phyloP scores from a whole-genome alignment of 2,797 vertebrate species.

The Tapera naevia region DNA sequence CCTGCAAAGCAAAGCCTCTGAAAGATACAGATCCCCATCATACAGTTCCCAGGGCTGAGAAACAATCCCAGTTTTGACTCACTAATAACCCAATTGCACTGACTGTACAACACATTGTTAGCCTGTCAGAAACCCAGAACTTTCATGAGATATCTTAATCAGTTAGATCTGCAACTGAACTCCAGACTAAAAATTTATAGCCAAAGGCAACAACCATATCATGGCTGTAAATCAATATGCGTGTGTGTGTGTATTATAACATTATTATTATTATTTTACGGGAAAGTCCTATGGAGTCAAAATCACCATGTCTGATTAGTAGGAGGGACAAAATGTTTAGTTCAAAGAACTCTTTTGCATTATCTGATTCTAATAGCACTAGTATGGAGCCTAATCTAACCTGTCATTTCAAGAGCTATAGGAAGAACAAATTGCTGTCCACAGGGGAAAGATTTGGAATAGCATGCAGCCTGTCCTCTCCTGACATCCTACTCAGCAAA shows the following conservation, averaged over 20 bases:
- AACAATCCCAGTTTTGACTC: not conserved
- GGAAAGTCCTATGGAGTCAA: conserved; percentile 9
- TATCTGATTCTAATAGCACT: conserved; percentile 23
- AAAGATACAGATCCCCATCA: not conserved
- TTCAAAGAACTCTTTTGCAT: not conserved
- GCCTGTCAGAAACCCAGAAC: not conserved
- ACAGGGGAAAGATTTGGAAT: not conserved
- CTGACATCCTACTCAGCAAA: conserved; percentile 60
- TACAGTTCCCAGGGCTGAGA: not conserved
- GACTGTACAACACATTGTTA: not conserved
- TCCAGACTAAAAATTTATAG: not conserved
- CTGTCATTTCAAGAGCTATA: not conserved
- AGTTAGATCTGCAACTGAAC: not conserved
- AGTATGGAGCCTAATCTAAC: not conserved
- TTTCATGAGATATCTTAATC: not conserved
- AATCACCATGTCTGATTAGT: conserved; percentile 9
- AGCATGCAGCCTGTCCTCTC: conserved; percentile 43
- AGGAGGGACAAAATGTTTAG: not conserved
- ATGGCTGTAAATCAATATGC: not conserved
- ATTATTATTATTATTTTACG: not conserved
- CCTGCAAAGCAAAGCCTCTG: not conserved
- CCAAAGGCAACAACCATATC: conserved; percentile 41
- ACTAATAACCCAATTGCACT: not conserved
- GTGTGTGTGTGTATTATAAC: not conserved
- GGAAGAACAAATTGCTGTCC: not conserved